Evolutionary conservation across 2,888 invertebrate genomes (phyloP).

Genomic region (Ceraclea dissimilis): DNA sequence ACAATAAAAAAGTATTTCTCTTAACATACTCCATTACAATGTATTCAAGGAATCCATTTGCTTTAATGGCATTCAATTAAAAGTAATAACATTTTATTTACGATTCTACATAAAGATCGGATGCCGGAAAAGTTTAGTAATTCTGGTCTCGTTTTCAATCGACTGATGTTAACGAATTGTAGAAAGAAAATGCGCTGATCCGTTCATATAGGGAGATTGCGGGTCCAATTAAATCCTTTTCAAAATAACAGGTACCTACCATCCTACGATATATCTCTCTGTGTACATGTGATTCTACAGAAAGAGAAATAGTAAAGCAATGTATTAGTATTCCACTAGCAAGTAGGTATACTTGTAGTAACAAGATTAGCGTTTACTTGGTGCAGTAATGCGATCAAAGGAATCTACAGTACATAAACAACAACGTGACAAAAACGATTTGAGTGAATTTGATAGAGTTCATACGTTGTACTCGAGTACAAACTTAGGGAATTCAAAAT

Average conservation of each 20-base stretch:
- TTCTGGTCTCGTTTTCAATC: conserved; percentile 8
- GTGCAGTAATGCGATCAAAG: too few relatives aligned
- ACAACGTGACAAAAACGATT: too few relatives aligned
- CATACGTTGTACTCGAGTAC: too few relatives aligned
- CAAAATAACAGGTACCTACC: conserved; percentile 6
- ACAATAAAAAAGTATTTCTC: too few relatives aligned
- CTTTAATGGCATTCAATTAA: neutral
- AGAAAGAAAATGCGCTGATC: conserved; percentile 7
- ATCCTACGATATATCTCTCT: neutral
- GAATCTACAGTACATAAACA: too few relatives aligned
- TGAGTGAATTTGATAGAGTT: too few relatives aligned
- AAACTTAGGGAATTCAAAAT: too few relatives aligned
- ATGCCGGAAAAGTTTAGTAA: neutral
- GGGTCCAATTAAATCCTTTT: conserved; percentile 14
- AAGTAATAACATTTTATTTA: neutral
- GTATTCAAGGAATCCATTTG: too few relatives aligned
- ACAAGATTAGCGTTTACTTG: neutral
- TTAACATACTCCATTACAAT: too few relatives aligned
- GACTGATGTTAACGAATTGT: conserved; percentile 7
- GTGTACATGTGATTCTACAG: neutral
- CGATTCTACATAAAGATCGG: neutral
- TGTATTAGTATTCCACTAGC: neutral
- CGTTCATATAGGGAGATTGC: conserved; percentile 1
- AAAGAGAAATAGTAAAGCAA: neutral
- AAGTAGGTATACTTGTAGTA: neutral